phyloP scores from a whole-genome alignment of 23 tunicate species.

The Styela plicata region DNA sequence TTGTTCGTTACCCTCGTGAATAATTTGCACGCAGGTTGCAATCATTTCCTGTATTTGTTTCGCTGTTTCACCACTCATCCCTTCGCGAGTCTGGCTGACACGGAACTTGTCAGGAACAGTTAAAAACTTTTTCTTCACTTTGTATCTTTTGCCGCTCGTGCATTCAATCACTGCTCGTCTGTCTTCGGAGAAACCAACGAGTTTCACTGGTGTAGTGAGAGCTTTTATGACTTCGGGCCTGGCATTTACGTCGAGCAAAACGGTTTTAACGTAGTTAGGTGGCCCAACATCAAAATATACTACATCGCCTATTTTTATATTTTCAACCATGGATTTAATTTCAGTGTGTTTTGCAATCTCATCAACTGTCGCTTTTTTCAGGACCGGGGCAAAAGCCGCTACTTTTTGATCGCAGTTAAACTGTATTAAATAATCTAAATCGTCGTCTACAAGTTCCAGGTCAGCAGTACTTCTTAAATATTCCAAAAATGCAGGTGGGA shows the following conservation, averaged over 20 bases:
- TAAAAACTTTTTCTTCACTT: constrained; percentile 1
- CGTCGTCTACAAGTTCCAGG: neutral
- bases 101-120: constrained; percentile 15
- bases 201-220: constrained; percentile 3
- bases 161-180: constrained; percentile 1
- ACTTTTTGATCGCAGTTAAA: neutral
- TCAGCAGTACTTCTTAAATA: constrained; percentile 22
- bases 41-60: neutral
- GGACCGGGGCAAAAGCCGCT: neutral
- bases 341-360: constrained; percentile 7
- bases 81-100: neutral
- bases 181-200: neutral
- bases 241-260: neutral
- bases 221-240: neutral
- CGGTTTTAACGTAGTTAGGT: neutral
- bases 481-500: constrained; percentile 18
- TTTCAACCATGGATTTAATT: neutral
- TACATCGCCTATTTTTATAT: neutral
- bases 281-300: constrained; percentile 28
- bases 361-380: constrained; percentile 3
- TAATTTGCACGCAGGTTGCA: neutral
- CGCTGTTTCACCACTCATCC: neutral
- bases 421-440: constrained; percentile 1
- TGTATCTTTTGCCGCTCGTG: neutral
- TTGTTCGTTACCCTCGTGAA: neutral